Conservation (phyloP, 2,888 invertebrate genomes). For the Cordylochernes scorpioides region DNA sequence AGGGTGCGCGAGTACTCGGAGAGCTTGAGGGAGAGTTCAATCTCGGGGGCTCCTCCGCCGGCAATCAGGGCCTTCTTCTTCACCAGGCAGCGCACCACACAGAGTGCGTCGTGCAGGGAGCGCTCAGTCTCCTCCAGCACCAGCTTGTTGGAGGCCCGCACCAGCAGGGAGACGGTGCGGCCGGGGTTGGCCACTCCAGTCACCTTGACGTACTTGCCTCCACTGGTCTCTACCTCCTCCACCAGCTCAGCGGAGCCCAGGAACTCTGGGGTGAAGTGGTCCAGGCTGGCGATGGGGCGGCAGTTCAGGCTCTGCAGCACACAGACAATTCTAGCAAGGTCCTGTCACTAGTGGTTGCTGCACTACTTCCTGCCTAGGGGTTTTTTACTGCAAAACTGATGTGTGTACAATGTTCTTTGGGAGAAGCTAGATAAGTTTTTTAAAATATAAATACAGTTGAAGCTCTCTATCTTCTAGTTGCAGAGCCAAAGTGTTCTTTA, state of each 20-base stretch:
- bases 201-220: constrained; percentile 67
- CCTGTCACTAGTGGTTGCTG: no score
- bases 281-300: constrained; percentile 87
- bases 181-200: constrained; percentile 58
- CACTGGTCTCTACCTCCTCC: constrained; percentile 69
- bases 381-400: no score
- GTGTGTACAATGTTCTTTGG: no score
- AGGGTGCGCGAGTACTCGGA: constrained; percentile 52
- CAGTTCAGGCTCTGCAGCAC: constrained; percentile 43
- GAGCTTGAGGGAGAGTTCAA: constrained; percentile 60
- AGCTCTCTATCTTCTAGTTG: no score
- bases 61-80: constrained; percentile 68
- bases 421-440: no score
- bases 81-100: constrained; percentile 82
- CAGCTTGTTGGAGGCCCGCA: constrained; percentile 64
- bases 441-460: no score
- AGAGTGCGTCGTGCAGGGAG: constrained; percentile 69
- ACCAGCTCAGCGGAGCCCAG: constrained; percentile 72
- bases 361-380: no score
- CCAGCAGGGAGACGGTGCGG: constrained; percentile 66
- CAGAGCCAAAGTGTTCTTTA: no score
- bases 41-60: constrained; percentile 94
- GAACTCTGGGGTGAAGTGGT: constrained; percentile 81
- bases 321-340: no score
- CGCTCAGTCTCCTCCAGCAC: constrained; percentile 68